These are phyloP conservation scores for Acronicta leporina DNA, from an alignment of 2,888 invertebrate genomes.

Conservation along the genomic window DNA sequence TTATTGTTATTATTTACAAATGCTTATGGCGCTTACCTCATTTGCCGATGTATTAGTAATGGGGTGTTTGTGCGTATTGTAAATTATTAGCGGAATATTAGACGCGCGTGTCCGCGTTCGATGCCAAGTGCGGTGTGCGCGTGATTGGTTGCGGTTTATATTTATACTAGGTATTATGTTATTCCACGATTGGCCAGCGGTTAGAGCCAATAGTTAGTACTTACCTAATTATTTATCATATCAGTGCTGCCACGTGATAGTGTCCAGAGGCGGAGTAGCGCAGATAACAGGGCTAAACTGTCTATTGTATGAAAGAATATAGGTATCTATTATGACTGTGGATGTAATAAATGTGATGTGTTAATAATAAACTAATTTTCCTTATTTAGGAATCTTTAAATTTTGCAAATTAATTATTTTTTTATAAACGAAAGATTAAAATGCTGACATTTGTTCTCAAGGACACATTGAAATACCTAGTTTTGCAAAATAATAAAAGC, in stretches of 20 bases:
- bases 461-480: too few relatives aligned
- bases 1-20: background rate
- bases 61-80: background rate
- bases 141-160: constrained; percentile 38
- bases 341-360: too few relatives aligned
- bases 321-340: too few relatives aligned
- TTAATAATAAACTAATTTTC: too few relatives aligned
- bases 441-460: too few relatives aligned
- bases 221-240: constrained; percentile 15
- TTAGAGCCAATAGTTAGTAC: constrained; percentile 52
- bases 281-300: background rate
- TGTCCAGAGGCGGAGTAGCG: constrained; percentile 9
- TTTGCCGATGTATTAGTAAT: constrained; percentile 6
- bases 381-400: too few relatives aligned
- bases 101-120: constrained; percentile 12
- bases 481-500: too few relatives aligned
- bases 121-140: constrained; percentile 28
- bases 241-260: constrained; percentile 14
- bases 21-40: background rate
- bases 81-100: background rate
- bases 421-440: too few relatives aligned
- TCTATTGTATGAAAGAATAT: too few relatives aligned
- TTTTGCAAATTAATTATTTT: too few relatives aligned
- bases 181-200: constrained; percentile 48
- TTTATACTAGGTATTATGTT: constrained; percentile 29